A percentile compares a stretch with the other conserved stretches of the same genome.
phyloP scores from a whole-genome alignment of 2,888 invertebrate species.

The Cerastis leucographa region DNA sequence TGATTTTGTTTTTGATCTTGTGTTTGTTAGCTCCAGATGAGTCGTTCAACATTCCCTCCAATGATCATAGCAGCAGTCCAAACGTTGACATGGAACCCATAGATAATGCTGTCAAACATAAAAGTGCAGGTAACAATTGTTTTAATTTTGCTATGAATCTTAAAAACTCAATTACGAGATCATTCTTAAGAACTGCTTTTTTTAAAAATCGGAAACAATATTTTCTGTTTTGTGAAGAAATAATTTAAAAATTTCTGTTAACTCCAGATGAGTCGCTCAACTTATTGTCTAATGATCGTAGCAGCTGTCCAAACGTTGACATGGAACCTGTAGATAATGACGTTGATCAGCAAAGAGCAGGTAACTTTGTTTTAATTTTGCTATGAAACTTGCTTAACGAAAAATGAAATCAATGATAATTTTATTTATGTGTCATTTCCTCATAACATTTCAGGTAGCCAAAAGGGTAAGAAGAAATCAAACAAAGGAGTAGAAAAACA shows the following conservation, averaged over 20 bases:
- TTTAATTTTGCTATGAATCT: not conserved
- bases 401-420: not conserved
- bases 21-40: not conserved
- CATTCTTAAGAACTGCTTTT: no score
- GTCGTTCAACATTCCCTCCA: no score
- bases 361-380: not conserved
- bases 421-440: not conserved
- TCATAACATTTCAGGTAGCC: constrained; percentile 20
- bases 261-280: not conserved
- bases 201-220: no score
- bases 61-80: not conserved
- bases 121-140: constrained; percentile 2
- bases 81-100: not conserved
- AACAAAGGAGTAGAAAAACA: constrained; percentile 21
- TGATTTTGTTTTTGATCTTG: no score
- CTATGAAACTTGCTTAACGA: not conserved
- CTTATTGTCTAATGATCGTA: not conserved
- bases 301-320: not conserved
- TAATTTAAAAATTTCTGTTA: not conserved
- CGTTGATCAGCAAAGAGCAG: constrained; percentile 15
- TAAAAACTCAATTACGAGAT: not conserved
- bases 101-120: constrained; percentile 3
- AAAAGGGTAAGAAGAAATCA: constrained; percentile 56
- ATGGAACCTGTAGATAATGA: not conserved
- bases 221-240: not conserved